A percentile compares a stretch with the other conserved stretches of the same genome.
phyloP scores from a whole-genome alignment of 2,113 vertebrate species.

The Odocoileus hemionus region DNA sequence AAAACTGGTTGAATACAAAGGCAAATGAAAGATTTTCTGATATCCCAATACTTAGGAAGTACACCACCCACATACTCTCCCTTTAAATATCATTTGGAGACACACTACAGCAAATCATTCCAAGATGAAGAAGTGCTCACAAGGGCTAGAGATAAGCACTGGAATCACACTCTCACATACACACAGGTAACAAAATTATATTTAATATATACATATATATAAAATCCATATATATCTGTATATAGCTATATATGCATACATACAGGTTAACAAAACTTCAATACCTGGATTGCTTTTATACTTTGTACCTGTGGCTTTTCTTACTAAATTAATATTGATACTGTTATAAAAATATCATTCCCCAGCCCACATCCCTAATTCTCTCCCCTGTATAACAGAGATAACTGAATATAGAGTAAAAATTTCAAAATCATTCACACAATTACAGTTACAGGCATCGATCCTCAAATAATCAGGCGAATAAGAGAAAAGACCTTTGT shows the following conservation, averaged over 20 bases:
- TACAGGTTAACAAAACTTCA: neutral
- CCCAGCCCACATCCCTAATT: neutral
- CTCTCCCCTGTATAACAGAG: neutral
- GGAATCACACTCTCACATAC: neutral
- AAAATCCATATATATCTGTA: neutral
- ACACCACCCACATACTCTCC: neutral
- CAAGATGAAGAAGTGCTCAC: neutral
- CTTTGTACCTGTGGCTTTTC: neutral
- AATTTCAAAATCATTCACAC: neutral
- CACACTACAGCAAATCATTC: neutral
- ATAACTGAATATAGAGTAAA: conserved; percentile 34
- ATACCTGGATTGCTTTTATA: neutral
- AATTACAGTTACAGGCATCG: neutral
- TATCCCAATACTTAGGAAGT: neutral
- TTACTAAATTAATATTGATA: neutral
- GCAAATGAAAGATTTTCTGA: neutral
- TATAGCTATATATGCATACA: neutral
- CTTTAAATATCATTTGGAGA: neutral
- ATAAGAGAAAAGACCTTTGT: neutral
- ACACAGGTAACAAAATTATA: neutral
- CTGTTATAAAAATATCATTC: neutral
- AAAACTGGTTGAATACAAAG: neutral
- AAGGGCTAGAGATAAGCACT: neutral
- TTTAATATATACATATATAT: neutral
- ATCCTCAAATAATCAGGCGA: neutral